phyloP scores from a whole-genome alignment of 2,888 invertebrate genomes.

The Archips xylosteana region DNA sequence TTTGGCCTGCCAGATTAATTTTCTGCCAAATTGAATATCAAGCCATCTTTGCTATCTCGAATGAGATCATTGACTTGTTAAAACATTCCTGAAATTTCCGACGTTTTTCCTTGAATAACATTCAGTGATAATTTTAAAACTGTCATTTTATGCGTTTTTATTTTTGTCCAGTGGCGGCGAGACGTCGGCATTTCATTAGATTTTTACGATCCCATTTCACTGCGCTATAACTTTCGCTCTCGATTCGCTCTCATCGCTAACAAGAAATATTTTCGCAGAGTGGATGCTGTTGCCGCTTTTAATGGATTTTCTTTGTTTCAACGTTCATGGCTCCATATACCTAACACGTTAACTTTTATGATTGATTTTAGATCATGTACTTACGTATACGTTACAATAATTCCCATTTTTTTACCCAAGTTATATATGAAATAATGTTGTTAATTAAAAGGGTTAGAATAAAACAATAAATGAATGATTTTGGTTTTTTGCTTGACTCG shows the following conservation, averaged over 20 bases:
- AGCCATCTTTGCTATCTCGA: slow-evolving; percentile 24
- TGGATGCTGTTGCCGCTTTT: slow-evolving; percentile 47
- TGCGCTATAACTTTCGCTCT: slow-evolving; percentile 56
- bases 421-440: slow-evolving; percentile 2
- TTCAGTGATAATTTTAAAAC: slow-evolving; percentile 25
- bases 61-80: slow-evolving; percentile 31
- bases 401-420: background rate
- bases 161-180: slow-evolving; percentile 42
- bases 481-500: slow-evolving; percentile 30
- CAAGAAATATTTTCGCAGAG: slow-evolving; percentile 54
- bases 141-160: slow-evolving; percentile 35
- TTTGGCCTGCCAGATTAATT: slow-evolving; percentile 44
- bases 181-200: slow-evolving; percentile 60
- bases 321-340: slow-evolving; percentile 28
- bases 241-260: slow-evolving; percentile 49
- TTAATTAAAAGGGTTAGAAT: slow-evolving; percentile 15
- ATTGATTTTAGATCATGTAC: slow-evolving; percentile 10
- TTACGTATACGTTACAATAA: background rate
- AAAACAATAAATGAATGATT: slow-evolving; percentile 18
- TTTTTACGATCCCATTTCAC: slow-evolving; percentile 64
- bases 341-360: slow-evolving; percentile 16
- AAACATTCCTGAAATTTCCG: slow-evolving; percentile 13
- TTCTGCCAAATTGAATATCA: slow-evolving; percentile 37
- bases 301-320: slow-evolving; percentile 52
- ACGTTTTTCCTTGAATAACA: slow-evolving; percentile 18